Evolutionary conservation across 2,797 vertebrate genomes (phyloP).

Genomic region (Moxostoma hubbsi): DNA sequence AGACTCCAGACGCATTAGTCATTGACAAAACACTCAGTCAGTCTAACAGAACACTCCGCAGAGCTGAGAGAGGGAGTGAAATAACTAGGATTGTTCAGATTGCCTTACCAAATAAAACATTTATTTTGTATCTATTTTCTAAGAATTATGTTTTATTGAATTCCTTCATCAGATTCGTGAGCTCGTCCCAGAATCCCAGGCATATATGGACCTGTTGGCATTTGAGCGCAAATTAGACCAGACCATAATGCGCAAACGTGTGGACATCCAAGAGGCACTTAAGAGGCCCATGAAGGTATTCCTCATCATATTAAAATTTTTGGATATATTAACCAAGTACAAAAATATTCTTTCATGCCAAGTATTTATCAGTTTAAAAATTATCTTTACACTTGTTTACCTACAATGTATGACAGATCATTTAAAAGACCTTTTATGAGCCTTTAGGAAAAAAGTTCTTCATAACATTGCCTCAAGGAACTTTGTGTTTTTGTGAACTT

Average conservation of each 20-base stretch:
- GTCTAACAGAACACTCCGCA: constrained; percentile 18
- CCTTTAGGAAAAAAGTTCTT: too few relatives aligned
- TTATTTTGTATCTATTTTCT: neutral
- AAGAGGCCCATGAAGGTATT: constrained; percentile 99
- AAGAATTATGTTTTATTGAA: constrained; percentile 3
- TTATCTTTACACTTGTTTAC: neutral
- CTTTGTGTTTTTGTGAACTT: too few relatives aligned
- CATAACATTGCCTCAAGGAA: too few relatives aligned
- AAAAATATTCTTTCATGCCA: too few relatives aligned
- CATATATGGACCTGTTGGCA: constrained; percentile 98
- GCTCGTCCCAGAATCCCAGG: constrained; percentile 97
- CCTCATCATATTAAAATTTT: neutral
- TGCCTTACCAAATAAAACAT: neutral
- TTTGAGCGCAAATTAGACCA: constrained; percentile 98
- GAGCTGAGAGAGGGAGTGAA: constrained; percentile 31
- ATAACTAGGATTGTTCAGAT: constrained; percentile 40
- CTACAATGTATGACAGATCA: neutral
- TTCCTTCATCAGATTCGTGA: constrained; percentile 87
- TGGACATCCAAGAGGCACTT: constrained; percentile 97
- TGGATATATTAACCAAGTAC: too few relatives aligned
- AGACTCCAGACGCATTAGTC: constrained; percentile 56
- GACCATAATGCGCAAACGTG: constrained; percentile 98
- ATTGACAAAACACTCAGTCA: constrained; percentile 37
- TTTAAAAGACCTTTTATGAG: neutral
- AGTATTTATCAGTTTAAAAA: neutral